Base-by-base conservation (phyloP, 2,113 vertebrate species). In the Alaudala cheleensis region DNA sequence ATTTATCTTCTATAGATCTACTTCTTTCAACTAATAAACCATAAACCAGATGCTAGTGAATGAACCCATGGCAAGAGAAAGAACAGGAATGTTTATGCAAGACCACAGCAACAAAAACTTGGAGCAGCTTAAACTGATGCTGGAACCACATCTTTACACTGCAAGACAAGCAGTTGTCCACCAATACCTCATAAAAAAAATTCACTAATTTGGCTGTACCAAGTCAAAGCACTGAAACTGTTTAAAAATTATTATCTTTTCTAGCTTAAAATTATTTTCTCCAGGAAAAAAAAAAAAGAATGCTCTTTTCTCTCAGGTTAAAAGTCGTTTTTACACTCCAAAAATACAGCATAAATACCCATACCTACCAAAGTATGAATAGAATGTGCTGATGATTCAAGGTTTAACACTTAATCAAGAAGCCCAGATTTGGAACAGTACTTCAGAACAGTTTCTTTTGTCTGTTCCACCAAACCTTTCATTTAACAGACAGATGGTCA, bases 391-490 rank as follows among this genome's bases (percentile, higher is more conserved):
- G 42, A 60, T 69, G 45, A 84, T 50, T 70, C 81, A 60, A 64
- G 34, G 57, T 83, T 64, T 57, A 84, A 85, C n/a, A 26, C 47
- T 72, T 66, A 82, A 18, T 80, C 42, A 25, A 54, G 44, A 78
- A 85, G 16, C 33, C 33, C 26, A n/a, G 20, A 69, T 83, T 62
- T 82, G 58, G 47, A 95, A 77, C 2, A 65, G 58, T 47, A 89
- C 50, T 76, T 76, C 37, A 86, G 64, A 93, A 88, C n/a, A 90
- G 28, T 65, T 86, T 71, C 66, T 87, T 74, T 70, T 57, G 25
- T 31, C 66, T 80, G 53, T 13, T 94, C 31, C 81, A 70, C 58
- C 62, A 81, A 90, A 82, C 42, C 76, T 33, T 69, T 72, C 28
- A 86, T 67, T 92, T 53, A 54, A 53, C 19, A 83, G 65, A 45